These are phyloP conservation scores for Yponomeuta plumbellus DNA, from an alignment of 2,888 invertebrate species.

Conservation along the genomic window DNA sequence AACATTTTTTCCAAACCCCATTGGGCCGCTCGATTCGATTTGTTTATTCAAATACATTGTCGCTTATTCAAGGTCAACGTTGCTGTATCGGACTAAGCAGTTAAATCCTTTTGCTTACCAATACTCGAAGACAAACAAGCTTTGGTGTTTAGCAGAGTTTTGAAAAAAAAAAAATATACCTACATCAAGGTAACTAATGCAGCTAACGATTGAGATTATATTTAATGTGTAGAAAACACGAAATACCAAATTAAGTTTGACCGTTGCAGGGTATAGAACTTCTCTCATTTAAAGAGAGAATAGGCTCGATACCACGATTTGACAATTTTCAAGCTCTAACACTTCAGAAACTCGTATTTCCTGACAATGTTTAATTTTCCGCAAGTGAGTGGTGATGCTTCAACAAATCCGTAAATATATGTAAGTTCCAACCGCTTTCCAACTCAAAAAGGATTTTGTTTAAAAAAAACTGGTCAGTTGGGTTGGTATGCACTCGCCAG, in stretches of 20 bases:
- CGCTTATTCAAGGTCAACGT: slow-evolving; percentile 20
- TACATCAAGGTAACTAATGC: not conserved
- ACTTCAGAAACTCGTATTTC: no score
- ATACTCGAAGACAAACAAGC: not conserved
- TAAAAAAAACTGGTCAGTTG: not conserved
- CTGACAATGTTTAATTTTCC: no score
- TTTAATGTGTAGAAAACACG: not conserved
- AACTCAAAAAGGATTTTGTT: no score
- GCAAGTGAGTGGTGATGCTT: no score
- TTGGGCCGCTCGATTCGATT: slow-evolving; percentile 58
- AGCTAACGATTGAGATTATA: not conserved
- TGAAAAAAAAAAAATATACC: not conserved
- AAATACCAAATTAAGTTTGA: not conserved
- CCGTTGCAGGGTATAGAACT: not conserved
- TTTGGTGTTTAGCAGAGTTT: not conserved
- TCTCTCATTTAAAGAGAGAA: no score
- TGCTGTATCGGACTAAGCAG: not conserved
- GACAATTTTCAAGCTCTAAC: no score
- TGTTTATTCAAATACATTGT: slow-evolving; percentile 53
- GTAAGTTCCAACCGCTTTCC: no score
- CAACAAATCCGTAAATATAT: no score
- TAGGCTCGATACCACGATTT: no score
- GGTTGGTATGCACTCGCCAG: slow-evolving; percentile 18
- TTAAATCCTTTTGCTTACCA: not conserved
- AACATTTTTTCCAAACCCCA: slow-evolving; percentile 31